A percentile compares a stretch with the other conserved stretches of the same genome.
phyloP scores from a whole-genome alignment of 2,888 invertebrate species.

The Hemaris fuciformis region DNA sequence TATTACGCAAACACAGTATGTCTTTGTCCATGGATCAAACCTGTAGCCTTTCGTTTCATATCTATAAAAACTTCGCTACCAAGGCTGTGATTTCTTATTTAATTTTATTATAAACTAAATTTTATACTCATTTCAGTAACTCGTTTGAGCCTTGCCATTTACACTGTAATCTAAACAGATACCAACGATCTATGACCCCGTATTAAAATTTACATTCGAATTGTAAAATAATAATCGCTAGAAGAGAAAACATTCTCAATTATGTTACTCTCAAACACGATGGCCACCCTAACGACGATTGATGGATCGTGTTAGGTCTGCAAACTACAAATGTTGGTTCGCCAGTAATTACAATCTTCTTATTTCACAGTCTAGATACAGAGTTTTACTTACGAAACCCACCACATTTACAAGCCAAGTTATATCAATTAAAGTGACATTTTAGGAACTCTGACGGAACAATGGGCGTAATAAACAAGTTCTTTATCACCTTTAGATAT shows the following conservation, averaged over 20 bases:
- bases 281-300: background rate
- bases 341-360: slow-evolving; percentile 1
- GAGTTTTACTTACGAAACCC: slow-evolving; percentile 7
- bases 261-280: background rate
- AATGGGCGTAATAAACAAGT: slow-evolving; percentile 43
- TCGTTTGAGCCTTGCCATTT: too few relatives aligned
- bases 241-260: background rate
- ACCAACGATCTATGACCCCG: too few relatives aligned
- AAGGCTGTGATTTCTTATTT: too few relatives aligned
- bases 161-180: too few relatives aligned
- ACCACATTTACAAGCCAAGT: slow-evolving; percentile 24
- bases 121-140: too few relatives aligned
- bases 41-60: too few relatives aligned
- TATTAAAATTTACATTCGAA: background rate
- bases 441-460: slow-evolving; percentile 41
- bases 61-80: too few relatives aligned
- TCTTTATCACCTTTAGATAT: slow-evolving; percentile 45
- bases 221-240: background rate
- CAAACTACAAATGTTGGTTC: slow-evolving; percentile 1
- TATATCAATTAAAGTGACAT: slow-evolving; percentile 49
- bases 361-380: background rate
- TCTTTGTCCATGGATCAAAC: too few relatives aligned
- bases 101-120: too few relatives aligned
- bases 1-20: too few relatives aligned
- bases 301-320: background rate